phyloP scores from a whole-genome alignment of 2,113 vertebrate genomes.

The Amia ocellicauda region DNA sequence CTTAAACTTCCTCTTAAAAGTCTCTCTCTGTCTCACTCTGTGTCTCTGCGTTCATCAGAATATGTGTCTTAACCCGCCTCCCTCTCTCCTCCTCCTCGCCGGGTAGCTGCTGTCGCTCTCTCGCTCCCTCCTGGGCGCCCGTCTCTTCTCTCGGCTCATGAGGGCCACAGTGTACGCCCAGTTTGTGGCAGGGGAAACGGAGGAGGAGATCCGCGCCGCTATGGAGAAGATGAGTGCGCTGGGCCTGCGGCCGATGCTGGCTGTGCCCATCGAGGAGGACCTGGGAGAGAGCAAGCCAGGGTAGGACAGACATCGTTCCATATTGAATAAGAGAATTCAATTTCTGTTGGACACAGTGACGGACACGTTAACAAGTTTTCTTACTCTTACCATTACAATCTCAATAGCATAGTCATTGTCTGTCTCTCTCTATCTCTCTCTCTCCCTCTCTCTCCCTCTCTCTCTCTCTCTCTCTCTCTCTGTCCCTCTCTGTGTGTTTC shows the following conservation, averaged over 20 bases:
- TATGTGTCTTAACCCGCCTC: background rate
- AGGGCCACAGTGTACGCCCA: conserved; percentile 77
- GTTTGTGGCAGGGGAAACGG: conserved; percentile 82
- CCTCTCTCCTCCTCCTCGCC: too few species aligned
- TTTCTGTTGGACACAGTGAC: too few species aligned
- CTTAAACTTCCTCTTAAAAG: background rate
- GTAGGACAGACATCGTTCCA: too few species aligned
- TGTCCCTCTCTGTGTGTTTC: background rate
- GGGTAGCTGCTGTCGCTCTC: conserved; percentile 71
- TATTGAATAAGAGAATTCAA: too few species aligned
- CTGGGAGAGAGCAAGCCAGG: conserved; percentile 65
- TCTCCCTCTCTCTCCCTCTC: background rate
- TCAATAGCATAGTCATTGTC: background rate
- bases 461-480: background rate
- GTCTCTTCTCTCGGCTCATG: conserved; percentile 57
- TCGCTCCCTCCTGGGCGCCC: conserved; percentile 61
- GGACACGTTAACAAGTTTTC: too few species aligned
- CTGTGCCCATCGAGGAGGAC: conserved; percentile 83
- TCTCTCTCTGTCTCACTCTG: background rate
- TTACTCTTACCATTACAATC: conserved; percentile 2
- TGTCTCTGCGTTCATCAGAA: background rate
- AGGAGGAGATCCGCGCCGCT: conserved; percentile 63
- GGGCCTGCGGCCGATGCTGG: conserved; percentile 78
- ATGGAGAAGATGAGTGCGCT: conserved; percentile 68
- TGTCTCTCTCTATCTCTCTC: background rate